phyloP scores from a whole-genome alignment of 2,113 vertebrate genomes.

The Silurus asotus region DNA sequence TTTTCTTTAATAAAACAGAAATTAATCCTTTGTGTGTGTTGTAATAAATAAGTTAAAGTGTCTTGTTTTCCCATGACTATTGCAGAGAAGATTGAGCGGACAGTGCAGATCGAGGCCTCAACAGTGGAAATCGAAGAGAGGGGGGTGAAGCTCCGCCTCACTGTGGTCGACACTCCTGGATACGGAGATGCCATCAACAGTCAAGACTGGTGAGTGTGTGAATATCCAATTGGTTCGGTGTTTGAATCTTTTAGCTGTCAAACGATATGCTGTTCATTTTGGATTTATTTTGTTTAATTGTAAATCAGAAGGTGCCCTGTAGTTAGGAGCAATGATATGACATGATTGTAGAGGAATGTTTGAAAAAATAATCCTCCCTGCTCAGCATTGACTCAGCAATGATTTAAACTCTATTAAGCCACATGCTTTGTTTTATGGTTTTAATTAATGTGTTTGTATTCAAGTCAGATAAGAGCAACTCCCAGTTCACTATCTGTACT shows the following conservation, averaged over 20 bases:
- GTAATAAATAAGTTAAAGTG: not conserved
- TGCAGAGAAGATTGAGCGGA: constrained; percentile 90
- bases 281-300: not conserved
- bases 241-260: not conserved
- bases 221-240: constrained; percentile 5
- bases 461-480: not conserved
- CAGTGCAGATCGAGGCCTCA: constrained; percentile 91
- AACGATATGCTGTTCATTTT: not conserved
- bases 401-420: not conserved
- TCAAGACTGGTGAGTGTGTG: constrained; percentile 79
- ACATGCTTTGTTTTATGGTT: not conserved
- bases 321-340: not conserved
- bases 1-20: too few relatives aligned
- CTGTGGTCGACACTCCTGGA: constrained; percentile 90
- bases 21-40: too few relatives aligned
- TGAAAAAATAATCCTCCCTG: not conserved
- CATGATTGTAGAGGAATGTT: not conserved
- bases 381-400: not conserved
- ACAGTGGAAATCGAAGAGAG: constrained; percentile 93
- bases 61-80: not conserved
- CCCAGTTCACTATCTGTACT: not conserved
- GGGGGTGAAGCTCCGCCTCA: constrained; percentile 90
- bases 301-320: not conserved
- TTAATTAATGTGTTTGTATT: not conserved
- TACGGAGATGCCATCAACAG: constrained; percentile 93